Percentiles rank a stretch among this genome's conserved stretches.
Conservation (phyloP, 1,140 invertebrate species). For the Periplaneta americana region DNA sequence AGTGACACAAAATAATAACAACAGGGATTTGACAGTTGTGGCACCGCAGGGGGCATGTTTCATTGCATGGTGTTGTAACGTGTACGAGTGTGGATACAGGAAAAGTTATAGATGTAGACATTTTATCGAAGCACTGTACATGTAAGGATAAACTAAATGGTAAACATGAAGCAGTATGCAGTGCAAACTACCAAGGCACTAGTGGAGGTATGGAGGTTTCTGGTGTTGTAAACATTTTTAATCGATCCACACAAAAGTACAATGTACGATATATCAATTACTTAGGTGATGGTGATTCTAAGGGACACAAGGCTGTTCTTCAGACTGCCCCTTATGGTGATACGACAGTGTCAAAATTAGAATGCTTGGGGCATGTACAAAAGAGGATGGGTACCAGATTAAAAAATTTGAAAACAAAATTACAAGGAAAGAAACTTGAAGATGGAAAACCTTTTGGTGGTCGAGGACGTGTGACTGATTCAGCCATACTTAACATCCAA, state of each 20-base stretch:
- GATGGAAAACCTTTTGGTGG: slow-evolving; percentile 17
- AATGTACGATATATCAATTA: slow-evolving; percentile 13
- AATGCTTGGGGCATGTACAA: slow-evolving; percentile 16
- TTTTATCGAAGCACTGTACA: slow-evolving; percentile 21
- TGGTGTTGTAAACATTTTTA: slow-evolving; percentile 9
- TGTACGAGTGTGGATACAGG: slow-evolving; percentile 19
- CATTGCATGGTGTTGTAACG: slow-evolving; percentile 19
- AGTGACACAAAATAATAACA: slow-evolving; percentile 5
- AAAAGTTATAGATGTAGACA: slow-evolving; percentile 21
- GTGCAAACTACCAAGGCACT: slow-evolving; percentile 9
- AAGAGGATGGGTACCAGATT: slow-evolving; percentile 19
- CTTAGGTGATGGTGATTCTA: slow-evolving; percentile 17
- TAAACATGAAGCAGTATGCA: slow-evolving; percentile 6
- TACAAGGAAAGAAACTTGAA: slow-evolving; percentile 10
- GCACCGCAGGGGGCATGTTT: slow-evolving; percentile 19
- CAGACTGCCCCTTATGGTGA: slow-evolving; percentile 3
- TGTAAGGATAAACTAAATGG: slow-evolving; percentile 14
- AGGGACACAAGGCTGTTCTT: background rate
- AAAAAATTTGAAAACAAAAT: slow-evolving; percentile 10
- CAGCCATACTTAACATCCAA: slow-evolving; percentile 14
- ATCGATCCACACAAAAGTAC: background rate
- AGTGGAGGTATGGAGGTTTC: slow-evolving; percentile 15
- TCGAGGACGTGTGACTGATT: slow-evolving; percentile 16
- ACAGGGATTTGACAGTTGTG: slow-evolving; percentile 18
- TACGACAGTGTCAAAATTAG: slow-evolving; percentile 6